Percentiles rank a stretch among this genome's conserved stretches.
Evolutionary conservation across 2,888 invertebrate genomes (phyloP).

Genomic region (Micoletzkya japonica): DNA sequence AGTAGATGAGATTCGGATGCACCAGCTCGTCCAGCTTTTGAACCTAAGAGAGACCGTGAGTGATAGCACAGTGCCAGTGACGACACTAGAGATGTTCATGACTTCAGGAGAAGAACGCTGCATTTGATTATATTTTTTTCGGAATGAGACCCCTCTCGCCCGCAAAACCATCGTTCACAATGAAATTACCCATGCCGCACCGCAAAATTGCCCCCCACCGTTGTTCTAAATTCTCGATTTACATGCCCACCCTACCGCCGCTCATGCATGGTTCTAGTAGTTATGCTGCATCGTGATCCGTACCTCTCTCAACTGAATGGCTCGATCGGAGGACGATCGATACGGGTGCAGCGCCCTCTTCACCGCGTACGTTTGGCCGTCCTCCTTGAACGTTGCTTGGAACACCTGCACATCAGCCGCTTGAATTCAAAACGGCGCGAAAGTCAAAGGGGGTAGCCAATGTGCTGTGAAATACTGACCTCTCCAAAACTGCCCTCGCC

Average conservation of each 20-base stretch:
- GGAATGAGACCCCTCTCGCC: no score
- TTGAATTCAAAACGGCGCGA: neutral
- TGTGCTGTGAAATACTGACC: slow-evolving; percentile 50
- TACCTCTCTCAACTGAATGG: slow-evolving; percentile 50
- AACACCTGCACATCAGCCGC: slow-evolving; percentile 63
- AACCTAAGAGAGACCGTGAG: slow-evolving; percentile 9
- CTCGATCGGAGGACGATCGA: slow-evolving; percentile 42
- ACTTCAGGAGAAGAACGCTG: no score
- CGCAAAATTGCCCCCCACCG: no score
- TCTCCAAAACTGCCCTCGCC: slow-evolving; percentile 80
- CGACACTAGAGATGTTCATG: no score
- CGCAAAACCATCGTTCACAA: no score
- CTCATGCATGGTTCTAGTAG: no score
- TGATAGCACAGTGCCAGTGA: no score
- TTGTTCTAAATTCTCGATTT: no score
- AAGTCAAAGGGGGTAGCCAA: neutral
- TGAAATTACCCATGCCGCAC: no score
- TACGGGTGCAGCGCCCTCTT: slow-evolving; percentile 70
- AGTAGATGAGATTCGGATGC: slow-evolving; percentile 74
- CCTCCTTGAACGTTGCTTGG: slow-evolving; percentile 73
- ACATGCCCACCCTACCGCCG: no score
- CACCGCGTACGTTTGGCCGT: slow-evolving; percentile 75
- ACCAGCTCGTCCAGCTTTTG: slow-evolving; percentile 76
- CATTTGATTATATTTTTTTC: no score
- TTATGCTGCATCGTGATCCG: no score